Evolutionary conservation across 1,140 invertebrate genomes (phyloP).

Genomic region (Drosophila ambigua): DNA sequence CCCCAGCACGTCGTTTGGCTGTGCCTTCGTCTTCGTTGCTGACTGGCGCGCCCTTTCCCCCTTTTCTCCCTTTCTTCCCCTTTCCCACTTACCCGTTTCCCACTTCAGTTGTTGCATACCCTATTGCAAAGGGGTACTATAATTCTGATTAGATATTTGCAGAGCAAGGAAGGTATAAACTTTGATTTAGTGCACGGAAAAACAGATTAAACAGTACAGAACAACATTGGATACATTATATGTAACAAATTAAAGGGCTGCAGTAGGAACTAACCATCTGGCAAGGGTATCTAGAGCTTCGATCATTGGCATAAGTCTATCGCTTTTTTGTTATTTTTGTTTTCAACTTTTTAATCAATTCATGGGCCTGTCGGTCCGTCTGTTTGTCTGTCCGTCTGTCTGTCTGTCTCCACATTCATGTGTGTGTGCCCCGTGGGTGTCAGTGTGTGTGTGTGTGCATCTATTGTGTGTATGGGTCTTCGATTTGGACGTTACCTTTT

Average conservation of each 20-base stretch:
- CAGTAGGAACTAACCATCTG: background rate
- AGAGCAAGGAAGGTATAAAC: no score
- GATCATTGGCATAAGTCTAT: slow-evolving; percentile 2
- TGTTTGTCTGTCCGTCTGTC: background rate
- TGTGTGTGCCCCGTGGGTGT: slow-evolving; percentile 4
- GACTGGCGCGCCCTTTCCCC: slow-evolving; percentile 40
- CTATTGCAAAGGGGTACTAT: no score
- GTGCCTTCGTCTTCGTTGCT: slow-evolving; percentile 7
- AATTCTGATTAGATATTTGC: slow-evolving; percentile 18
- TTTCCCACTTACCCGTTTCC: slow-evolving; percentile 5
- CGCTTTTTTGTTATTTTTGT: slow-evolving; percentile 43
- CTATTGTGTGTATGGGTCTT: slow-evolving; percentile 74
- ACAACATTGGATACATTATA: no score
- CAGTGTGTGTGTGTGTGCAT: slow-evolving; percentile 49
- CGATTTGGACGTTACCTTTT: slow-evolving; percentile 80
- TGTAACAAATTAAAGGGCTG: no score
- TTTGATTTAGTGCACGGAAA: no score
- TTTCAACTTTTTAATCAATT: slow-evolving; percentile 80
- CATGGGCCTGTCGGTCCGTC: slow-evolving; percentile 50
- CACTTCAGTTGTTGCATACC: no score
- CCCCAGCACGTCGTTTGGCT: slow-evolving; percentile 46
- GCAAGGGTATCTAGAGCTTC: no score
- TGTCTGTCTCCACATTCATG: slow-evolving; percentile 23
- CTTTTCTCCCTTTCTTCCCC: background rate
- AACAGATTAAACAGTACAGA: no score